A percentile compares a stretch with the other conserved stretches of the same genome.
phyloP scores from a whole-genome alignment of 2,888 invertebrate species.

The Ichneumoninae sp. region DNA sequence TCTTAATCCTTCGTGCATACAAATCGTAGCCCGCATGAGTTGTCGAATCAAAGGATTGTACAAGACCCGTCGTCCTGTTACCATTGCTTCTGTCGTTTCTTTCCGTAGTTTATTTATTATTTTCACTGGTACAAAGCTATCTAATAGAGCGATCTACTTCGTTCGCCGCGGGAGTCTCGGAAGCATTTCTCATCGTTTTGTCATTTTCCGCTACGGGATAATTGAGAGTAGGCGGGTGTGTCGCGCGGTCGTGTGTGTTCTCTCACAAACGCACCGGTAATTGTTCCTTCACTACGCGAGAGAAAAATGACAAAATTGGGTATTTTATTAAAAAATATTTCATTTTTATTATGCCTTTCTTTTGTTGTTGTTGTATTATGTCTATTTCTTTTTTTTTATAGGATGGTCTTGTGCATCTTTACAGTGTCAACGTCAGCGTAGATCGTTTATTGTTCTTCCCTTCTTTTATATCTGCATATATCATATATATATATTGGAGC shows the following conservation, averaged over 20 bases:
- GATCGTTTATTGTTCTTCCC: conserved; percentile 37
- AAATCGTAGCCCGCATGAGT: conserved; percentile 33
- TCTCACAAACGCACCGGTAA: neutral
- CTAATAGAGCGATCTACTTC: too few species aligned
- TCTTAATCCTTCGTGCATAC: conserved; percentile 17
- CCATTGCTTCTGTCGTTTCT: neutral
- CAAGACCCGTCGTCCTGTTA: conserved; percentile 12
- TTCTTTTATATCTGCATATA: neutral
- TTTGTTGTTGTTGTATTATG: conserved; percentile 36
- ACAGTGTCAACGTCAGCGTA: conserved; percentile 71
- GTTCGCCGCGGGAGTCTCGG: neutral
- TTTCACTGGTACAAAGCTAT: conserved; percentile 57
- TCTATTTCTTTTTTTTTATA: conserved; percentile 59
- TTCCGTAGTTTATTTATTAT: conserved; percentile 1
- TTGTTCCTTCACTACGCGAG: conserved; percentile 46
- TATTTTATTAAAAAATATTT: conserved; percentile 77
- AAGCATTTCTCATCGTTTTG: conserved; percentile 32
- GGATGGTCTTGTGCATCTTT: conserved; percentile 76
- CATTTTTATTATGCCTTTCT: conserved; percentile 74
- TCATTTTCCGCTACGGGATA: conserved; percentile 45
- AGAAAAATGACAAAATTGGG: conserved; percentile 63
- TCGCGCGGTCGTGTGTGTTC: conserved; percentile 7
- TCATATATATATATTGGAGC: conserved; percentile 43
- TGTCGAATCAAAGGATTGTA: conserved; percentile 1
- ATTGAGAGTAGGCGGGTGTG: neutral